Conservation (phyloP, 1,140 invertebrate genomes). For the Zaprionus ghesquierei region DNA sequence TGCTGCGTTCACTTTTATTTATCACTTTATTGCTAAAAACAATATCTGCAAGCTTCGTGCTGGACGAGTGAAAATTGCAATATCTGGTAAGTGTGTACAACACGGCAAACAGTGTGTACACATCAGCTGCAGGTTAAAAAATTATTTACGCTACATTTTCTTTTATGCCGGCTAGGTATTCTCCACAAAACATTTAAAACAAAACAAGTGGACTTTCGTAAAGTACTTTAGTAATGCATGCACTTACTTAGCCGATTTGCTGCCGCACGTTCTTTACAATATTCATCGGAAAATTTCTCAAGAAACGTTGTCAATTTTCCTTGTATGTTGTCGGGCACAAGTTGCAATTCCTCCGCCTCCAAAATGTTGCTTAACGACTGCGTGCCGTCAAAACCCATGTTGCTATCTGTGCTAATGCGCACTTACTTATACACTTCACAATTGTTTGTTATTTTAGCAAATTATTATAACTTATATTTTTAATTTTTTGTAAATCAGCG, state of each 20-base stretch:
- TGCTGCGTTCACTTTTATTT: not conserved
- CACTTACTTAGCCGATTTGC: conserved; percentile 47
- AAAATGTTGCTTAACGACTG: conserved; percentile 63
- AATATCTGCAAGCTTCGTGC: conserved; percentile 6
- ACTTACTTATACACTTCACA: not conserved
- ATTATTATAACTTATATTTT: not conserved
- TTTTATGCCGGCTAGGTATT: conserved; percentile 12
- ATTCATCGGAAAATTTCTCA: conserved; percentile 61
- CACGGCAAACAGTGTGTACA: conserved; percentile 26
- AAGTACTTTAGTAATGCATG: not conserved
- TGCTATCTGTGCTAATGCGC: not conserved
- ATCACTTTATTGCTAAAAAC: not conserved
- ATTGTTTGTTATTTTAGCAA: not conserved
- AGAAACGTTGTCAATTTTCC: conserved; percentile 85
- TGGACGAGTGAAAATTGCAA: conserved; percentile 28
- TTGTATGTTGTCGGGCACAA: conserved; percentile 63
- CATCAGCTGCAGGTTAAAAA: not conserved
- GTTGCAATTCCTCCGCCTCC: conserved; percentile 60
- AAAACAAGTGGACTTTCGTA: not conserved
- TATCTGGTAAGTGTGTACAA: conserved; percentile 34
- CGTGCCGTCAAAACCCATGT: conserved; percentile 71
- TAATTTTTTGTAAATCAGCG: conserved; percentile 7
- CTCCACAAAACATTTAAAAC: not conserved
- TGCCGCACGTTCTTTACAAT: conserved; percentile 11
- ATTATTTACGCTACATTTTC: not conserved